Evolutionary conservation across 2,113 vertebrate genomes (phyloP), one percentile per base, ranked within the genome.

Genomic region (Tachuris rubrigastra): DNA sequence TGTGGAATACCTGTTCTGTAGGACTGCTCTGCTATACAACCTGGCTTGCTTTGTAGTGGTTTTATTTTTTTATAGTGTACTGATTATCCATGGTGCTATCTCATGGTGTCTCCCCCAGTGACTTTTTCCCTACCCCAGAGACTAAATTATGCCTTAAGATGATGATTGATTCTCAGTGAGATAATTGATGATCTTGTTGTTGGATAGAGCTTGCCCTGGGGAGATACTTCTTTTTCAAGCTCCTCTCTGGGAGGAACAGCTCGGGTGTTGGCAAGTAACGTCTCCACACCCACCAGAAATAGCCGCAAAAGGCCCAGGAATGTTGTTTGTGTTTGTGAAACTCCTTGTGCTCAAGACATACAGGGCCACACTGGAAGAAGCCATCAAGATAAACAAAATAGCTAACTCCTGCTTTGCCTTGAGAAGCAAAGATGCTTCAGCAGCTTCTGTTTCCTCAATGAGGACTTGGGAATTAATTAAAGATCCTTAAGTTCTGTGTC

Each of bases 241-340:
- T 88, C 46, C 42, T 22, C 52, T 12, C 31, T 5, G 25, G 55
- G 50, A 3, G 3, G 59, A 89, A 8, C 27, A 67, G 33, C 72
- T 67, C 0, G 0, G 14, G 5, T 39, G 10, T 78, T 72, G 41
- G n/a, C 0, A 0, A 42, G 31, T 59, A 39, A 67, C 63, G 41
- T 14, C n/a, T 87, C 72, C 79, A 81, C 85, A 53, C 72, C 49
- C 79, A 77, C 47, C 72, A 68, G 69, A 80, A 84, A 59, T 6
- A 47, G 46, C n/a, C 25, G 44, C 28, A 39, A 83, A 41, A 88
- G 37, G 41, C 41, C 55, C n/a, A 58, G 68, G 65, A 84, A 86
- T 86, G 55, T 85, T 94, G 41, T 77, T 79, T 86, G 47, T 90
- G 75, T 88, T 72, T 86, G 42, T 47, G 77, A 49, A 77, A 28